Conservation (phyloP, 1,140 invertebrate species). For the Bicyclus anynana region DNA sequence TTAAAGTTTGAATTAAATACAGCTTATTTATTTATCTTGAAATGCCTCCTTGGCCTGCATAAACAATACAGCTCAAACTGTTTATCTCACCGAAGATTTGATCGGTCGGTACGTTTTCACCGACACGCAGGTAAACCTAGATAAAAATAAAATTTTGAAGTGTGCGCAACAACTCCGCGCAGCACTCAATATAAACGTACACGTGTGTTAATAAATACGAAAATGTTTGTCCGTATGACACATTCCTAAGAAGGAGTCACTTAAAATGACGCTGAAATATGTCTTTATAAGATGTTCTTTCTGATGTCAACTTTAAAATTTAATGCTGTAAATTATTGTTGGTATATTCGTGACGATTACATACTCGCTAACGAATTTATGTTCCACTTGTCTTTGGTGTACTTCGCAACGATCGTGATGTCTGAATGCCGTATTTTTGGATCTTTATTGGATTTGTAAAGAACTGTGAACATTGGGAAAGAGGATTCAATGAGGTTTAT, state of each 20-base stretch:
- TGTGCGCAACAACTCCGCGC: not conserved
- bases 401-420: conserved; percentile 56
- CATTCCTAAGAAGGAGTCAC: conserved; percentile 46
- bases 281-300: conserved; percentile 72
- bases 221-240: conserved; percentile 28
- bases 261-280: conserved; percentile 60
- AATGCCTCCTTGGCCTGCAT: not conserved
- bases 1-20: not conserved
- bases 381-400: conserved; percentile 53
- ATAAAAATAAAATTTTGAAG: conserved; percentile 1
- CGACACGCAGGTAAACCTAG: not conserved
- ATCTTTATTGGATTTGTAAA: conserved; percentile 62
- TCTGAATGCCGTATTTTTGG: conserved; percentile 57
- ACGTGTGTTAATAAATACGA: conserved; percentile 16
- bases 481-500: conserved; percentile 47
- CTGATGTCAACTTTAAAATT: conserved; percentile 75
- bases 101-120: not conserved
- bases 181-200: conserved; percentile 7
- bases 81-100: not conserved
- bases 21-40: not conserved
- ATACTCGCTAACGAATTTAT: conserved; percentile 72
- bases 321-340: conserved; percentile 64
- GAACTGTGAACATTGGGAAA: conserved; percentile 48
- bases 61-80: conserved; percentile 1
- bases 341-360: conserved; percentile 67